Conservation (phyloP, 2,888 invertebrate genomes). For the Lydus trimaculatus region DNA sequence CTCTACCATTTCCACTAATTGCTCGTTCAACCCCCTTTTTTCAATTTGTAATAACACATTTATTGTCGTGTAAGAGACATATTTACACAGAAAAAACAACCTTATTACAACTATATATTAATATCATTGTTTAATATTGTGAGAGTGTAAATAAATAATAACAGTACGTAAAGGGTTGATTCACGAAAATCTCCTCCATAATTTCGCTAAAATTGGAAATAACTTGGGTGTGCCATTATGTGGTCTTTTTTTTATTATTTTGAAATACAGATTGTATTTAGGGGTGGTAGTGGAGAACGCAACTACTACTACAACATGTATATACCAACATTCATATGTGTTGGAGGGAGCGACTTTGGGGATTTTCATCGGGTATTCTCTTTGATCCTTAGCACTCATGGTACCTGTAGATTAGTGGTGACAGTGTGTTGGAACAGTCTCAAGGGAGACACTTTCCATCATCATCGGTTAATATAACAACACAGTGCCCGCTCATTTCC, state of each 20-base stretch:
- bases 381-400: slow-evolving; percentile 43
- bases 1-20: slow-evolving; percentile 47
- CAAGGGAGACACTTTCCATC: slow-evolving; percentile 27
- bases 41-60: slow-evolving; percentile 39
- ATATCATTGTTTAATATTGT: background rate
- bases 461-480: slow-evolving; percentile 29
- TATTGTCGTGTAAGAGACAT: background rate
- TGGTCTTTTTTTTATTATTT: slow-evolving; percentile 20
- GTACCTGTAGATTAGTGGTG: slow-evolving; percentile 49
- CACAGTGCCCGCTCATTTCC: slow-evolving; percentile 24
- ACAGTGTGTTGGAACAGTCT: slow-evolving; percentile 41
- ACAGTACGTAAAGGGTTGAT: background rate
- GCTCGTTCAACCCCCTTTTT: slow-evolving; percentile 47
- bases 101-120: background rate
- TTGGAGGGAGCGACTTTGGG: slow-evolving; percentile 31
- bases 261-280: slow-evolving; percentile 45
- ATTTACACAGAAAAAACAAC: background rate
- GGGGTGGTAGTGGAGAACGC: slow-evolving; percentile 25
- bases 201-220: background rate
- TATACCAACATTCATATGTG: no score
- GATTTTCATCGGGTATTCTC: slow-evolving; percentile 41
- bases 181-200: background rate
- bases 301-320: no score
- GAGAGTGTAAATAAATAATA: background rate
- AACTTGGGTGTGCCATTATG: slow-evolving; percentile 8